Conservation (phyloP, 2,888 invertebrate species). For the Scaeva pyrastri region DNA sequence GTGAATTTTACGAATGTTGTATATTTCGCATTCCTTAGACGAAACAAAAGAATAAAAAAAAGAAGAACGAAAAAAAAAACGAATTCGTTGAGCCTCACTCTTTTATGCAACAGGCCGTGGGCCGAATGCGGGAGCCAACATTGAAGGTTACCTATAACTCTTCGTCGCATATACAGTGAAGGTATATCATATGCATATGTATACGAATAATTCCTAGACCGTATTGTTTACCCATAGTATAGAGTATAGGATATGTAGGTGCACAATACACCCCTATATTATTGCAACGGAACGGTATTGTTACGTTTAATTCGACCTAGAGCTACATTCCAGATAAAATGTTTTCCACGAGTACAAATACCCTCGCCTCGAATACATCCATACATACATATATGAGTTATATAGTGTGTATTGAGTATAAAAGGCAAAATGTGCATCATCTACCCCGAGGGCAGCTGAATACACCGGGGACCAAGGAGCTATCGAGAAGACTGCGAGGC, state of each 20-base stretch:
- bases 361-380: not conserved
- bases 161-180: no score
- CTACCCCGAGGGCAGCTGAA: not conserved
- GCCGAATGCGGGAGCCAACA: conserved; percentile 1
- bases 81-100: conserved; percentile 17
- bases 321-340: conserved; percentile 55
- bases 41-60: no score
- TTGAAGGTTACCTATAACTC: conserved; percentile 26
- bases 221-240: no score
- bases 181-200: no score
- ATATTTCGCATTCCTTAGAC: not conserved
- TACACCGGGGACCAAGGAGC: not conserved
- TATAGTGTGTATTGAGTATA: not conserved
- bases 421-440: not conserved
- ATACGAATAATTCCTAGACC: no score
- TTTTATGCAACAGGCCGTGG: not conserved
- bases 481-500: conserved; percentile 1
- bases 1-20: not conserved
- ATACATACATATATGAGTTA: not conserved
- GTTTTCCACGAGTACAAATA: conserved; percentile 36
- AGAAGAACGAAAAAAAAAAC: conserved; percentile 11
- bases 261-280: conserved; percentile 26
- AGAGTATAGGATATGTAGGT: not conserved
- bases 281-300: conserved; percentile 34
- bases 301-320: conserved; percentile 63